These are phyloP conservation scores for Triplophysa tibetana DNA, from an alignment of 2,113 vertebrate genomes.

Conservation along the genomic window DNA sequence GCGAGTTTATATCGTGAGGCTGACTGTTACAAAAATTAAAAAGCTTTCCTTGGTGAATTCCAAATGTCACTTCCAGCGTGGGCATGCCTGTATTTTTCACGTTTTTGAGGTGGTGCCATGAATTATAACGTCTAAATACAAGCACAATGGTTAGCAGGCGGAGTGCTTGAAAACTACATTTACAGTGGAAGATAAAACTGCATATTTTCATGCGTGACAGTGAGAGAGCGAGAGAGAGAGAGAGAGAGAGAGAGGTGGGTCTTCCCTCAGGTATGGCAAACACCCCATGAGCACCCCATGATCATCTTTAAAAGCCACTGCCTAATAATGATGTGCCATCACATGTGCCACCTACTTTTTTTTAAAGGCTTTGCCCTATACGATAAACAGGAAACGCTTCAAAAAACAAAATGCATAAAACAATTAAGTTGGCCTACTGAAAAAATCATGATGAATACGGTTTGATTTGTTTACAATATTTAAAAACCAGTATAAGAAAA, in stretches of 20 bases:
- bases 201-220: background rate
- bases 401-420: no score
- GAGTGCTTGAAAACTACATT: slow-evolving; percentile 61
- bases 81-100: background rate
- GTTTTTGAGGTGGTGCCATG: slow-evolving; percentile 29
- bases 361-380: no score
- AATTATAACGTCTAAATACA: slow-evolving; percentile 24
- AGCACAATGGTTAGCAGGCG: slow-evolving; percentile 33
- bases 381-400: no score
- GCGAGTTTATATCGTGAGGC: slow-evolving; percentile 61
- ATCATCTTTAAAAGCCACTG: slow-evolving; percentile 58
- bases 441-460: no score
- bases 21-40: slow-evolving; percentile 60
- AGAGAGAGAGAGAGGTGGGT: slow-evolving; percentile 57
- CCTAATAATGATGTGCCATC: background rate
- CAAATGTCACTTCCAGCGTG: slow-evolving; percentile 46
- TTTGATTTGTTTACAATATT: no score
- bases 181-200: slow-evolving; percentile 63
- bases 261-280: slow-evolving; percentile 64
- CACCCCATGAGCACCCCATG: slow-evolving; percentile 44
- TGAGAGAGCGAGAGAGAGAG: slow-evolving; percentile 1
- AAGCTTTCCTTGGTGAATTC: slow-evolving; percentile 54
- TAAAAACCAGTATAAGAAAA: no score
- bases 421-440: no score
- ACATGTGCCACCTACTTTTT: no score